Evolutionary conservation across 2,888 invertebrate genomes (phyloP).

Genomic region (Dusona sp.): DNA sequence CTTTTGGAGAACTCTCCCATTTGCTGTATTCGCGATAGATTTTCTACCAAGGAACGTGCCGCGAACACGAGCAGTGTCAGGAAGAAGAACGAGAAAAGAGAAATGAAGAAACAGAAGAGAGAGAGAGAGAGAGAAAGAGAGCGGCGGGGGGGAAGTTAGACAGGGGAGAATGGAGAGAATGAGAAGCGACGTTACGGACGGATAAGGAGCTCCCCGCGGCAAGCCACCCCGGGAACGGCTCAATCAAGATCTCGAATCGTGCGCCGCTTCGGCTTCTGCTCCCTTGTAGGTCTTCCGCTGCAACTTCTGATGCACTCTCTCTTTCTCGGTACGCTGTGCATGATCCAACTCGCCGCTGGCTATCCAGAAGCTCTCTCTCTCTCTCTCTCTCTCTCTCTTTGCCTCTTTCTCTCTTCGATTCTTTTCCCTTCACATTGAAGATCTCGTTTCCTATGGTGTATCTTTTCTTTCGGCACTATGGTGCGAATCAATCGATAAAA

Average conservation of each 20-base stretch:
- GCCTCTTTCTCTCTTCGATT: slow-evolving; percentile 18
- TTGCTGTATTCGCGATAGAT: slow-evolving; percentile 38
- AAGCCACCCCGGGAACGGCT: slow-evolving; percentile 67
- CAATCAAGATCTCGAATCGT: slow-evolving; percentile 70
- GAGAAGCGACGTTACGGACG: slow-evolving; percentile 66
- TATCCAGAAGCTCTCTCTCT: slow-evolving; percentile 35
- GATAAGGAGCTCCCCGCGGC: slow-evolving; percentile 68
- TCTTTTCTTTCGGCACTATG: slow-evolving; percentile 28
- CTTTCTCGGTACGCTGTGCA: slow-evolving; percentile 29
- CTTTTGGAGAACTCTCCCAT: slow-evolving; percentile 25
- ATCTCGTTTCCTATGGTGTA: slow-evolving; percentile 34
- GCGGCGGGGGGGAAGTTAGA: slow-evolving; percentile 4
- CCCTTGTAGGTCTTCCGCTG: slow-evolving; percentile 59
- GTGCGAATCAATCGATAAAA: slow-evolving; percentile 26
- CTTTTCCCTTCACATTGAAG: background rate
- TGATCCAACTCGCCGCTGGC: slow-evolving; percentile 45
- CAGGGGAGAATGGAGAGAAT: slow-evolving; percentile 44
- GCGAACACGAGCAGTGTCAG: slow-evolving; percentile 41
- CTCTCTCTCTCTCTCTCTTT: slow-evolving; percentile 29
- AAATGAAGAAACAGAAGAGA: background rate
- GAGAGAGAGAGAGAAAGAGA: background rate
- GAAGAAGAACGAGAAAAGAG: slow-evolving; percentile 43
- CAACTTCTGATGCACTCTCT: slow-evolving; percentile 53
- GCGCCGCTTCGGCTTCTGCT: slow-evolving; percentile 65
- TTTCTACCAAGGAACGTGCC: slow-evolving; percentile 32